Percentiles rank a stretch among this genome's conserved stretches.
phyloP scores from a whole-genome alignment of 2,113 vertebrate species.

The Callocephalon fimbriatum region DNA sequence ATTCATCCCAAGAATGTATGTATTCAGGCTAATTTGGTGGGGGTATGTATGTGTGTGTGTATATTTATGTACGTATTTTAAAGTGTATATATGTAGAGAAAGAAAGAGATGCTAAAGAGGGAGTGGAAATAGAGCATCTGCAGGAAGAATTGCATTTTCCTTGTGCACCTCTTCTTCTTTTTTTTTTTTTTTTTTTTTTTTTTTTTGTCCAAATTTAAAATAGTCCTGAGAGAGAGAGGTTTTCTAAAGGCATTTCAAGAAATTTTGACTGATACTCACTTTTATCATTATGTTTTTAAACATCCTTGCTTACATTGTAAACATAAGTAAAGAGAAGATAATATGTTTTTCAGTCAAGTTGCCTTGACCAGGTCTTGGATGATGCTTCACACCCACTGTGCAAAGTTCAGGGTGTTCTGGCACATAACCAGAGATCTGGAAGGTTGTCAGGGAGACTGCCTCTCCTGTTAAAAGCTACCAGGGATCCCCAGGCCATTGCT shows the following conservation, averaged over 20 bases:
- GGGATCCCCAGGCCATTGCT: background rate
- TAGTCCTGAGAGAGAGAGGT: background rate
- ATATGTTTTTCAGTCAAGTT: background rate
- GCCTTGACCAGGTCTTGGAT: background rate
- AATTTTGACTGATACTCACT: background rate
- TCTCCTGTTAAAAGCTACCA: background rate
- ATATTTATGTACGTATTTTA: background rate
- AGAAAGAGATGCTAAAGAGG: background rate
- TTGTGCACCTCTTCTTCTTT: background rate
- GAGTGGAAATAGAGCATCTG: background rate
- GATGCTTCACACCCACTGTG: background rate
- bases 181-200: too few species aligned
- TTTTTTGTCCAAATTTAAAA: background rate
- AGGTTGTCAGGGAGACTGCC: background rate
- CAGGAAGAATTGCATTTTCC: background rate
- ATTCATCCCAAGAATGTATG: background rate
- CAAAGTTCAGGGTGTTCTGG: background rate
- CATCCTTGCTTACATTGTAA: background rate
- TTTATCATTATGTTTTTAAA: background rate
- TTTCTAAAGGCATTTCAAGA: background rate
- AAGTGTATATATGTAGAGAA: background rate
- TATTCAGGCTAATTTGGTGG: background rate
- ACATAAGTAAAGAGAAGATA: background rate
- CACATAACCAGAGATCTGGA: background rate
- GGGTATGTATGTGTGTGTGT: background rate